Conservation (phyloP, 1,140 invertebrate species). For the Diabrotica undecimpunctata region DNA sequence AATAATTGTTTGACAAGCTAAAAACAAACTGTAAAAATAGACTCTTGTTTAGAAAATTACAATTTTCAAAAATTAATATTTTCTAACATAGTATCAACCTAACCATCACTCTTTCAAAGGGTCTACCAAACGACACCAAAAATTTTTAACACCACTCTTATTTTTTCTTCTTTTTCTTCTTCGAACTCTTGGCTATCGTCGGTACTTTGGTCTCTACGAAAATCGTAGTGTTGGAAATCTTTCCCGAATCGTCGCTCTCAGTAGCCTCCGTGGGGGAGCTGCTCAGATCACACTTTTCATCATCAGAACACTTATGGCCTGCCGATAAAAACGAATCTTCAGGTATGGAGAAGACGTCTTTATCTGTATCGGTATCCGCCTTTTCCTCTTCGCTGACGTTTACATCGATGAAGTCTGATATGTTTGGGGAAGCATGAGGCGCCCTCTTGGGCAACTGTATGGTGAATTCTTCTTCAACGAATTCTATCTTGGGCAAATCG, state of each 20-base stretch:
- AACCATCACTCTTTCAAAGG: neutral
- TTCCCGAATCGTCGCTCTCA: slow-evolving; percentile 46
- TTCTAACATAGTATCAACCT: neutral
- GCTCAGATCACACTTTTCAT: slow-evolving; percentile 36
- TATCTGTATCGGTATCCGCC: slow-evolving; percentile 3
- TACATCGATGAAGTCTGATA: slow-evolving; percentile 32
- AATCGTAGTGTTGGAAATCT: slow-evolving; percentile 11
- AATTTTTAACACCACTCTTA: slow-evolving; percentile 8
- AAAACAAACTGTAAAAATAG: too few species aligned
- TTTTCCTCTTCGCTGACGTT: slow-evolving; percentile 27
- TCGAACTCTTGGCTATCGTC: slow-evolving; percentile 13
- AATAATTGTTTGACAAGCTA: too few species aligned
- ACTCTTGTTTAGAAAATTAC: too few species aligned
- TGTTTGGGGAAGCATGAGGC: slow-evolving; percentile 12
- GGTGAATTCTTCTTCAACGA: slow-evolving; percentile 28
- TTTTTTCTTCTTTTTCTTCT: slow-evolving; percentile 27
- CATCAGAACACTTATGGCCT: slow-evolving; percentile 43
- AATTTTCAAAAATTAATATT: too few species aligned
- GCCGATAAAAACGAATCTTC: slow-evolving; percentile 30
- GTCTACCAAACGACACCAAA: neutral
- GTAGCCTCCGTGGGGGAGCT: slow-evolving; percentile 43
- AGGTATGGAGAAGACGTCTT: neutral
- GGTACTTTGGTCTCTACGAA: slow-evolving; percentile 4
- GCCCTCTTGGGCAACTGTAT: slow-evolving; percentile 28
- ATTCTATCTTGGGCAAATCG: slow-evolving; percentile 20